These are phyloP conservation scores for Agrilus biguttatus DNA, from an alignment of 2,888 invertebrate genomes.

Conservation along the genomic window DNA sequence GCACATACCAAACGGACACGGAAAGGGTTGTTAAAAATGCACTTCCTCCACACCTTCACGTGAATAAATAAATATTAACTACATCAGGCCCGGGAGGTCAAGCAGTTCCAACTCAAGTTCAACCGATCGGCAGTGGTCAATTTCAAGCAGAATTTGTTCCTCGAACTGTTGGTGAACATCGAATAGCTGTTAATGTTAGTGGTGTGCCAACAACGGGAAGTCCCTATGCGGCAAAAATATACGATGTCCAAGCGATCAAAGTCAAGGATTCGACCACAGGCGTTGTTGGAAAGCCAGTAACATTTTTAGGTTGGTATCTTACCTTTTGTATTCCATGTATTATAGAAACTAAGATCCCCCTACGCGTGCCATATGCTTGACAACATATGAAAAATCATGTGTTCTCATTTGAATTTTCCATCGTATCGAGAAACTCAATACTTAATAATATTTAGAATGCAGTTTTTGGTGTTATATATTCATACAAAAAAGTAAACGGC, in stretches of 20 bases:
- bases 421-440: no score
- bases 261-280: slow-evolving; percentile 83
- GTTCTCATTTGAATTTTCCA: no score
- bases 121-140: slow-evolving; percentile 65
- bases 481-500: no score
- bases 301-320: slow-evolving; percentile 58
- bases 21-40: no score
- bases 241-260: slow-evolving; percentile 86
- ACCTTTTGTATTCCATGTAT: no score
- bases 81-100: slow-evolving; percentile 79
- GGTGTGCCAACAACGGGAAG: slow-evolving; percentile 76
- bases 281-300: slow-evolving; percentile 79
- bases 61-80: background rate
- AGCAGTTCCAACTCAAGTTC: slow-evolving; percentile 78
- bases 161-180: slow-evolving; percentile 80
- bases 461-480: no score
- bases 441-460: no score
- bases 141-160: slow-evolving; percentile 89
- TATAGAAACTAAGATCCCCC: no score
- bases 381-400: no score
- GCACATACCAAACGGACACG: no score
- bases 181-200: slow-evolving; percentile 73
- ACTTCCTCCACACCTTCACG: no score
- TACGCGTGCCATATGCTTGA: no score
- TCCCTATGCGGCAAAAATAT: slow-evolving; percentile 89